These are phyloP conservation scores for Brachylomia viminalis DNA, from an alignment of 2,888 invertebrate genomes.

Conservation along the genomic window DNA sequence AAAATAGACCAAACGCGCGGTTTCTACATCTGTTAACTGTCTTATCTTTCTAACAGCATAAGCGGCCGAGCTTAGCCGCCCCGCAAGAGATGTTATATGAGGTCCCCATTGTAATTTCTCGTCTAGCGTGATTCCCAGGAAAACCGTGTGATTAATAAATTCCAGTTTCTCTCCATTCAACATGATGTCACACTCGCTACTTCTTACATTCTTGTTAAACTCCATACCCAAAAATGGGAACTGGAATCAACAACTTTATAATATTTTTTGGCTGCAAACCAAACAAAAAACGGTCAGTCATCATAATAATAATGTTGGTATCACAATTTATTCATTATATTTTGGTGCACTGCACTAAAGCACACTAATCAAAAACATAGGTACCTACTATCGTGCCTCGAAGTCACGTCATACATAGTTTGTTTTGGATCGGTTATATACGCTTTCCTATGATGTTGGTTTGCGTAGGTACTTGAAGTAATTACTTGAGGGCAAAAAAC, in stretches of 20 bases:
- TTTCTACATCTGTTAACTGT: no score
- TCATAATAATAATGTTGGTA: background rate
- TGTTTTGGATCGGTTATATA: slow-evolving; percentile 6
- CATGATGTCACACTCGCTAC: no score
- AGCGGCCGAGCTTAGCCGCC: no score
- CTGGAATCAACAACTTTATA: background rate
- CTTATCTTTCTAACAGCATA: no score
- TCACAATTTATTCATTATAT: background rate
- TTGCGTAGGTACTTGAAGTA: slow-evolving; percentile 19
- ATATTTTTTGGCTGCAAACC: background rate
- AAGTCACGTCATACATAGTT: slow-evolving; percentile 16
- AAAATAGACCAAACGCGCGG: no score
- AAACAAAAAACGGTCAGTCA: background rate
- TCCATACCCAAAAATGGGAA: background rate
- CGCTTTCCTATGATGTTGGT: background rate
- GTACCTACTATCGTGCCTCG: background rate
- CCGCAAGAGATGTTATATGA: no score
- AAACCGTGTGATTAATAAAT: no score
- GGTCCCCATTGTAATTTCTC: no score
- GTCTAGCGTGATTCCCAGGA: no score
- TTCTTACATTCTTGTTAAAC: no score
- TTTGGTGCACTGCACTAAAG: background rate
- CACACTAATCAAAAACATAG: background rate
- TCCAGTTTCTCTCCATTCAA: no score
- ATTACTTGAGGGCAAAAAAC: slow-evolving; percentile 52